Base-by-base conservation (phyloP, 2,888 invertebrate species). In the Tanytarsus gracilentus region DNA sequence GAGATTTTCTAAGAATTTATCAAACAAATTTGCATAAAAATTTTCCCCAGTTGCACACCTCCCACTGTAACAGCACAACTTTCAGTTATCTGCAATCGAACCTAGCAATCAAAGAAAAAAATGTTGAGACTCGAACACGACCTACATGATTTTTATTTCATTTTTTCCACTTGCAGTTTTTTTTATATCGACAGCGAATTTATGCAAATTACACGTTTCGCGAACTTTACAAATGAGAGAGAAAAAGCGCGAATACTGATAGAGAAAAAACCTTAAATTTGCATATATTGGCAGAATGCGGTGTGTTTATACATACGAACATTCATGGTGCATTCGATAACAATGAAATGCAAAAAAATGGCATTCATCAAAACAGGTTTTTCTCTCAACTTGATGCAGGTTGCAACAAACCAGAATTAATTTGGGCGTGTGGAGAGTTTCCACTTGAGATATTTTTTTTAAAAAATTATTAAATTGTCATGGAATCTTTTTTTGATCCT, bases 161-260 rank as follows among this genome's bases (percentile, higher is more conserved):
- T 40, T 40, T 40, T 40, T 40, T 40, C 40, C 40, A 40, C 14
- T 16, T 40, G 40, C 40, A 40, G 40, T 40, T 40, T 40, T 40
- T 40, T 40, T 9, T 30, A 6, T 40, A 40, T 40, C 40, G 40
- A 16, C 40, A 40, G 16, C 26, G 52, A 52, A 52, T 52, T 52
- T 52, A 52, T 52, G 52, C 52, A 52, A 52, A 52, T 52, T 30
- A 52, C 30, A 52, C 33, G 52, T 52, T 52, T 52, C 30, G 52
- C 30, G 18, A 52, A 52, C 18, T n/a, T 27, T 14, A 50, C 11
- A 52, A 52, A 52, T 14, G 52, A 52, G 52, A 29, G 26, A 39
- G 6, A 48, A 7, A 30, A 52, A 52, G 33, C 52, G 30, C 52
- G 52, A 52, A n/a, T 52, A 40, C 18, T n/a, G 52, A 27, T 11